phyloP scores from a whole-genome alignment of 2,888 invertebrate genomes.

The Drosophila barbarae region DNA sequence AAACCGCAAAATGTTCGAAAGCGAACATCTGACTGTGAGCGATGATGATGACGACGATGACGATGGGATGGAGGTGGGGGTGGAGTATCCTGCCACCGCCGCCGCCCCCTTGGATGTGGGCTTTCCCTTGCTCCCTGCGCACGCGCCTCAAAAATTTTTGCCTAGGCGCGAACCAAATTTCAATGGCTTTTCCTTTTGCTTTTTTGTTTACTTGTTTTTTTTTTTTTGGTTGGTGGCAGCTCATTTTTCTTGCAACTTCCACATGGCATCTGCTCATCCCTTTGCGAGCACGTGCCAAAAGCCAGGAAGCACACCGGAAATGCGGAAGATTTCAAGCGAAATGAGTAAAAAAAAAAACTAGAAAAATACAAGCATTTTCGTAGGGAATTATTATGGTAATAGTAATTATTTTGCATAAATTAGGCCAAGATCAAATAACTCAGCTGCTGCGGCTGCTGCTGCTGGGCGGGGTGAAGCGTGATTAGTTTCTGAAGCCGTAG shows the following conservation, averaged over 20 bases:
- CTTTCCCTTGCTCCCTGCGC: slow-evolving; percentile 40
- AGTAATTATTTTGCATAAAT: slow-evolving; percentile 59
- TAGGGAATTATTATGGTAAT: slow-evolving; percentile 17
- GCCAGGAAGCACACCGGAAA: slow-evolving; percentile 50
- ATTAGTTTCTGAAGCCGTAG: slow-evolving; percentile 51
- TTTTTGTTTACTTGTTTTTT: slow-evolving; percentile 36
- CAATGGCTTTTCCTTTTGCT: slow-evolving; percentile 36
- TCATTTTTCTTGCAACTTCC: slow-evolving; percentile 16
- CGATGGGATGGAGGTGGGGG: slow-evolving; percentile 4
- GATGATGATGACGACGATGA: slow-evolving; percentile 28
- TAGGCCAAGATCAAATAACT: slow-evolving; percentile 44
- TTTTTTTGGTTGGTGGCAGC: background rate
- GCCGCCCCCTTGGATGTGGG: slow-evolving; percentile 9
- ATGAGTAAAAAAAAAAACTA: slow-evolving; percentile 6
- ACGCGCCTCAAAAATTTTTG: slow-evolving; percentile 52
- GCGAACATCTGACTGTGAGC: slow-evolving; percentile 45
- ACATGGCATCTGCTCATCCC: slow-evolving; percentile 20
- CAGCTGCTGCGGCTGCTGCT: slow-evolving; percentile 8
- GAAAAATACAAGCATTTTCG: slow-evolving; percentile 25
- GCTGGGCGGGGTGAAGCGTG: slow-evolving; percentile 37
- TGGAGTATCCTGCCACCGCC: slow-evolving; percentile 37
- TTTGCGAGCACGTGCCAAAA: slow-evolving; percentile 58
- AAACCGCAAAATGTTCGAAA: slow-evolving; percentile 61
- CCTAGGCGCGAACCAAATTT: slow-evolving; percentile 37
- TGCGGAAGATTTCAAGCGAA: slow-evolving; percentile 36